Base-by-base conservation (phyloP, 2,888 invertebrate species). In the Drosophila buzzatii region DNA sequence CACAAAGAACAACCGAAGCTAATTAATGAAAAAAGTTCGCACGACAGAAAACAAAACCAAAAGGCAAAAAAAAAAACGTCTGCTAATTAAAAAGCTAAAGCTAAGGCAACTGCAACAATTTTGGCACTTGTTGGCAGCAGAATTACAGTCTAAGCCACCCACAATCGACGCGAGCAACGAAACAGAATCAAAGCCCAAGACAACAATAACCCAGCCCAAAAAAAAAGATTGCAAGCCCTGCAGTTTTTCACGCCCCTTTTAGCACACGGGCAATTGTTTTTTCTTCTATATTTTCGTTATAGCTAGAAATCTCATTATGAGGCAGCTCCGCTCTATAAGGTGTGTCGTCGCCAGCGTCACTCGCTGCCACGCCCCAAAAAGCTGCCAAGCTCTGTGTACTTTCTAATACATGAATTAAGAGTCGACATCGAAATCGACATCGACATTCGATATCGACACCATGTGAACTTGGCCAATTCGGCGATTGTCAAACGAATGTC, bases 381-480 rank as follows among this genome's bases (percentile, higher is more conserved):
- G 27, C 6, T 18, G 27, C n/a, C 70, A 67, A 76, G 69, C 56
- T 47, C 63, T 41, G 52, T 81, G 74, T 82, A 87, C 84, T 84
- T 84, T 87, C 84, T 84, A 84, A 84, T 84, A 80, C 84, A 84
- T 79, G 84, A 84, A 73, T 70, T 81, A 78, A 73, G 51, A 70
- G 57, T 66, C 61, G 51, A 41, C 49, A 60, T 63, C 68, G 72
- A 20, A 35, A 49, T 51, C 39, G 59, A 2, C 47, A 47, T 53
- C 55, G 55, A n/a, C 20, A 55, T 45, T 78, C 67, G 59, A 59
- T 59, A 59, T 49, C 59, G 18, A 67, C 67, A 64, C 70, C 85
- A 88, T 83, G 88, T 85, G 84, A 85, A 85, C 85, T 85, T 85
- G 85, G 89, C 84, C 86, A 78, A 78, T 55, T 73, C 49, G 75